Conservation (phyloP, 2,113 vertebrate species). For the Labrus mixtus region DNA sequence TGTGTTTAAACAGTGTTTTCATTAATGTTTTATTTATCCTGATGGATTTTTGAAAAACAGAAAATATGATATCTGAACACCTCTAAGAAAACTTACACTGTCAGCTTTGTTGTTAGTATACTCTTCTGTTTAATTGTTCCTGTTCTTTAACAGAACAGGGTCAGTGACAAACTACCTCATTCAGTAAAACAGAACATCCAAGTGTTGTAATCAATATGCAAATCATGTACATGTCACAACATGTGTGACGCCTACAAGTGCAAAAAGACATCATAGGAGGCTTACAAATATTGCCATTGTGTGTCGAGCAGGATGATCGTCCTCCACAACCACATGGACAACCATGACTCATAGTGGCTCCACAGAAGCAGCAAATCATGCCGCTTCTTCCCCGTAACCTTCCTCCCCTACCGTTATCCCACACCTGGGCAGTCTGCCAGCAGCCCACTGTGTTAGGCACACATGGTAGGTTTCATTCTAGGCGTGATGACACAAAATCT, state of each 20-base stretch:
- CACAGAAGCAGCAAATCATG: constrained; percentile 54
- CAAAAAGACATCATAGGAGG: constrained; percentile 39
- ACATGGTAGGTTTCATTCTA: constrained; percentile 69
- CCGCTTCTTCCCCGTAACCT: constrained; percentile 66
- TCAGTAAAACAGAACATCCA: background rate
- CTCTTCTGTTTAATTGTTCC: constrained; percentile 1
- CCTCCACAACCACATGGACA: constrained; percentile 69
- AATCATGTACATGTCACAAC: constrained; percentile 34
- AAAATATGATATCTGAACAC: too few species aligned
- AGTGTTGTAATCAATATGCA: constrained; percentile 40
- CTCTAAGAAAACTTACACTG: background rate
- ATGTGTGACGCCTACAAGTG: constrained; percentile 53
- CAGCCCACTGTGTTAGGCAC: constrained; percentile 70
- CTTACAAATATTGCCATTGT: constrained; percentile 51
- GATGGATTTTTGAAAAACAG: too few species aligned
- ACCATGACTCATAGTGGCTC: constrained; percentile 65
- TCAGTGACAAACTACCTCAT: constrained; percentile 3
- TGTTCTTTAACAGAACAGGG: background rate
- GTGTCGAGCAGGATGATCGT: constrained; percentile 19
- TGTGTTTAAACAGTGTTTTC: too few species aligned
- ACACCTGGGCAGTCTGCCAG: constrained; percentile 73
- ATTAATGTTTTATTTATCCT: too few species aligned
- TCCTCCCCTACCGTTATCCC: constrained; percentile 66
- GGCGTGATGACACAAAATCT: constrained; percentile 70
- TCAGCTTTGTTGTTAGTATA: background rate